Base-by-base conservation (phyloP, 2,888 invertebrate species). In the Hydroisotoma schaefferi region DNA sequence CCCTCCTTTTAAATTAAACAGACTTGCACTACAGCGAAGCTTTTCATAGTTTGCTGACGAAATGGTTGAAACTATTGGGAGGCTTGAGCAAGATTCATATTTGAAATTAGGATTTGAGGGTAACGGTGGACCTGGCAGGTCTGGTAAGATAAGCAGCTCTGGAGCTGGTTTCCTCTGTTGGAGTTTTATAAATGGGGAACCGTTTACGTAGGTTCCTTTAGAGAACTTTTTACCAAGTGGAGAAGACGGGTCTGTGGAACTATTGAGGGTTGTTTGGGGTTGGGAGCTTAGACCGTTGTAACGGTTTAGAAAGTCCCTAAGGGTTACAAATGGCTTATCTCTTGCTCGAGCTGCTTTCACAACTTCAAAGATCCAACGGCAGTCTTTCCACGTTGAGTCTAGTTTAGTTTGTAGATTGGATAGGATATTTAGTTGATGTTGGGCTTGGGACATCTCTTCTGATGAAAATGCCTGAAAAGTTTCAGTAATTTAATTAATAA, bases 351-450 rank as follows among this genome's bases (percentile, higher is more conserved):
- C 94, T 76, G 92, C 92, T 0, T 90, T 87, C 56, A 98, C 92
- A 5, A 95, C 87, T 75, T 97, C 94, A 85, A 94, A 90, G 22
- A 98, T 83, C 98, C 98, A 99, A 20, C 99, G 84, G 44, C 92
- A 87, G 22, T 88, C 87, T 75, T 93, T 92, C 98, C 98, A 98
- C 2, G 92, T 86, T 0, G 84, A 79, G 74, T 97, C 97, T 47
- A 97, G 80, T 74, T 86, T 88, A 29, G 84, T 81, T 75, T 95
- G 94, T 43, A 94, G 82, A 55, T 90, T 88, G 75, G 90, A 87
- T 27, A 98, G 78, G 74, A 88, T 87, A 0, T 83, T 80, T 40
- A 97, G 79, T 59, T 91, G 84, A 73, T 91, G 90, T 77, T 90
- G 93, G 57, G 95, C 92, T 2, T 85, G 83, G 65, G 87, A 86